phyloP scores from a whole-genome alignment of 2,113 vertebrate genomes.

The Ceyx melanurus region DNA sequence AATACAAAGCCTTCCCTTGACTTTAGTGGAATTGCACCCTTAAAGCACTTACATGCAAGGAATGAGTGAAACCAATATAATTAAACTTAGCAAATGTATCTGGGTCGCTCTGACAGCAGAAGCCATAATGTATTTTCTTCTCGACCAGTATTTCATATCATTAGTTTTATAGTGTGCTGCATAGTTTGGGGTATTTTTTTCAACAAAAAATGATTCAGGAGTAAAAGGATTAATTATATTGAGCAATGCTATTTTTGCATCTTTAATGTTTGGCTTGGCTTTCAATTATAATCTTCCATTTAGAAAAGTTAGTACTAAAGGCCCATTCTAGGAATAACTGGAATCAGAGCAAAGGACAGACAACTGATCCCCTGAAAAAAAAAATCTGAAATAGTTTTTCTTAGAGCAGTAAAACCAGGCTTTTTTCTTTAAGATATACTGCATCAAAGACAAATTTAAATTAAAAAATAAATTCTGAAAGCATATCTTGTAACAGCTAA shows the following conservation, averaged over 20 bases:
- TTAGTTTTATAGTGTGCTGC: neutral
- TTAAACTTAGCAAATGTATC: slow-evolving; percentile 38
- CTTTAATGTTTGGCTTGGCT: neutral
- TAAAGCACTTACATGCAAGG: slow-evolving; percentile 5
- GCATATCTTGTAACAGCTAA: neutral
- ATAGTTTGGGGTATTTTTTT: neutral
- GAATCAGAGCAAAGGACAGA: neutral
- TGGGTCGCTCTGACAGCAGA: slow-evolving; percentile 29
- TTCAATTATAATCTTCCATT: neutral
- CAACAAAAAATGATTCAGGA: neutral
- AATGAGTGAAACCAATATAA: slow-evolving; percentile 37
- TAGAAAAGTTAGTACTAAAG: slow-evolving; percentile 11
- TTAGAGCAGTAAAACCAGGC: neutral
- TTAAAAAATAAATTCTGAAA: neutral
- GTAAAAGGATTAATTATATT: neutral
- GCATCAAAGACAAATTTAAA: neutral
- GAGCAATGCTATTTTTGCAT: neutral
- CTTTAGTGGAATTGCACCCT: slow-evolving; percentile 35
- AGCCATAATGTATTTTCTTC: neutral
- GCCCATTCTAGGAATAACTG: neutral
- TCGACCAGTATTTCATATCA: neutral
- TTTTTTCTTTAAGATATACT: neutral
- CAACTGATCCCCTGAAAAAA: neutral
- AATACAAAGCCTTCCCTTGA: slow-evolving; percentile 45
- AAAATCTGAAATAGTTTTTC: neutral